phyloP scores from a whole-genome alignment of 2,113 vertebrate species.

The Megalops atlanticus region DNA sequence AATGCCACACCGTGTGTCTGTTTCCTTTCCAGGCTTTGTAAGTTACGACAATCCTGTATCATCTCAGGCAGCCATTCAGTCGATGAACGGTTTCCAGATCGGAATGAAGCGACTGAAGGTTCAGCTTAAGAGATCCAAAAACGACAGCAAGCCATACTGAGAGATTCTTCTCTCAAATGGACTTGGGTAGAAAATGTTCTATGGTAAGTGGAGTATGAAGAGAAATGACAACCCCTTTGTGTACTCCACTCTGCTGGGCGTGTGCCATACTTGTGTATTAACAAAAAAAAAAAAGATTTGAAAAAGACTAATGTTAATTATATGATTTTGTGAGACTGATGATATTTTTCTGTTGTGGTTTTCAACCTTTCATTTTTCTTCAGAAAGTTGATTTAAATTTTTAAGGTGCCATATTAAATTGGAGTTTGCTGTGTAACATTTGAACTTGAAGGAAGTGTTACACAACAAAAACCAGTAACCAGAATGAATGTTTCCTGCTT shows the following conservation, averaged over 20 bases:
- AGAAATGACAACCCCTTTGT: constrained; percentile 46
- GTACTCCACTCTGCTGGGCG: constrained; percentile 37
- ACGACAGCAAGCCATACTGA: constrained; percentile 99
- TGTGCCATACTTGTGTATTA: constrained; percentile 44
- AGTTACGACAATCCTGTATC: constrained; percentile 99
- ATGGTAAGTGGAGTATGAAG: constrained; percentile 89
- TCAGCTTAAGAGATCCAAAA: constrained; percentile 98
- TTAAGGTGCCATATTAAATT: constrained; percentile 85
- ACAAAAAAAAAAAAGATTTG: constrained; percentile 45
- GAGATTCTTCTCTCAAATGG: constrained; percentile 73
- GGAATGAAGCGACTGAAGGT: too few species aligned
- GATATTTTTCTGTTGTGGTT: constrained; percentile 59
- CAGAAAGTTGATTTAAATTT: constrained; percentile 77
- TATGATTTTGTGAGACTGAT: constrained; percentile 51
- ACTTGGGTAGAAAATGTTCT: constrained; percentile 89
- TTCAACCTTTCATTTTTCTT: constrained; percentile 32
- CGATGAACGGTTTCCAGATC: too few species aligned
- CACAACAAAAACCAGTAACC: constrained; percentile 59
- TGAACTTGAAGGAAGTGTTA: constrained; percentile 54
- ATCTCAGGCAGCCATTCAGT: constrained; percentile 98
- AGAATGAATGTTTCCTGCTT: constrained; percentile 43
- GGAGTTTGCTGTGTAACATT: constrained; percentile 81
- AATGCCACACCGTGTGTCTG: too few species aligned
- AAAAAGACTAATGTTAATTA: constrained; percentile 44
- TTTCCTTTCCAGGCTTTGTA: constrained; percentile 83